phyloP scores from a whole-genome alignment of 2,888 invertebrate species.

The Auanema sp. region DNA sequence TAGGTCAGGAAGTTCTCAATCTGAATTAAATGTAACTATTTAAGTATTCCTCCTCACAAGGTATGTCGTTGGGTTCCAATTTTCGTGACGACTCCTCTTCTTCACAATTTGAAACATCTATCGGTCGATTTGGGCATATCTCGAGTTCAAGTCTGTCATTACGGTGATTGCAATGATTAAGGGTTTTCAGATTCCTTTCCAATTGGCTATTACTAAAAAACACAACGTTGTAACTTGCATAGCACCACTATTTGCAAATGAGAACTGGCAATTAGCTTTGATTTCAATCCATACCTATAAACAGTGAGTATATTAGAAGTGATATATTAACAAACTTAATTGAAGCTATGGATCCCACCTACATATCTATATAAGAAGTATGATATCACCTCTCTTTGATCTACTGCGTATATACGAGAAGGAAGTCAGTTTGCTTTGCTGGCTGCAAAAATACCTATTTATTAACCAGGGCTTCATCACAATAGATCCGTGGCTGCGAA shows the following conservation, averaged over 20 bases:
- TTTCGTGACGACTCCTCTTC: conserved; percentile 1
- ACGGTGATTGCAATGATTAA: too few relatives aligned
- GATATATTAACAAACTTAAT: neutral
- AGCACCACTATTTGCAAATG: conserved; percentile 37
- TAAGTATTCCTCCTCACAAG: neutral
- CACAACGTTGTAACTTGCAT: conserved; percentile 40
- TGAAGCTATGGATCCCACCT: conserved; percentile 31
- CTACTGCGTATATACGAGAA: conserved; percentile 16
- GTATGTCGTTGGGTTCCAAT: conserved; percentile 5
- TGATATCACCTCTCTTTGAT: conserved; percentile 18
- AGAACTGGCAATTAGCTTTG: conserved; percentile 36
- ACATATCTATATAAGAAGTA: conserved; percentile 39
- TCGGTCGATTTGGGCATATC: neutral
- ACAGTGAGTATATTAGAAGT: conserved; percentile 9
- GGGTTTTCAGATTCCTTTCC: conserved; percentile 33
- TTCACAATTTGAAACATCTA: neutral
- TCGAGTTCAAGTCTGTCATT: neutral
- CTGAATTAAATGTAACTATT: too few relatives aligned
- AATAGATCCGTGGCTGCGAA: conserved; percentile 26
- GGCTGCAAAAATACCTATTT: too few relatives aligned
- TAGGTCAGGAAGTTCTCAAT: too few relatives aligned
- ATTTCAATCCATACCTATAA: conserved; percentile 35
- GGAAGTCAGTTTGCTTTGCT: neutral
- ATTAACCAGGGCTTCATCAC: conserved; percentile 1
- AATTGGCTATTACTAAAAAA: conserved; percentile 8